Percentiles rank a stretch among this genome's conserved stretches.
phyloP scores from a whole-genome alignment of 37 sponge, comb jelly and placozoan species.

The Petrosia ficiformis region DNA sequence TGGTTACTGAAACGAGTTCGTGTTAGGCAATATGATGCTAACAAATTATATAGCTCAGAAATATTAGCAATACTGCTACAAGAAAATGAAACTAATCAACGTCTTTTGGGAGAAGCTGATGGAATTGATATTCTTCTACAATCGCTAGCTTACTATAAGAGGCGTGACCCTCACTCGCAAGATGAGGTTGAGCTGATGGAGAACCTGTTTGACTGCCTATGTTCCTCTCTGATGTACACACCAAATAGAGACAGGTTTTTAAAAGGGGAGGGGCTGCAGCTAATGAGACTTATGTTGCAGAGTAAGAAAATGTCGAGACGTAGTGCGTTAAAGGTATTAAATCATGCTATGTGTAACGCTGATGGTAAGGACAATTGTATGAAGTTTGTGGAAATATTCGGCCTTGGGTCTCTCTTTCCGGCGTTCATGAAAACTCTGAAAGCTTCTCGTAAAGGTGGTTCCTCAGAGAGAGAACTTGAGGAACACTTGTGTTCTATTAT shows the following conservation, averaged over 20 bases:
- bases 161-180: slow-evolving; percentile 69
- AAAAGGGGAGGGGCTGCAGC: slow-evolving; percentile 94
- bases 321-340: slow-evolving; percentile 90
- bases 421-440: slow-evolving; percentile 92
- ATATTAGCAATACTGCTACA: slow-evolving; percentile 94
- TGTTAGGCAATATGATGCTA: slow-evolving; percentile 81
- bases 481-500: slow-evolving; percentile 94
- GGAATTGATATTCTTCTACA: slow-evolving; percentile 94
- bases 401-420: slow-evolving; percentile 90
- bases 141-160: slow-evolving; percentile 92
- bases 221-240: slow-evolving; percentile 76
- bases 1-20: slow-evolving; percentile 91
- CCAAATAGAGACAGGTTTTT: slow-evolving; percentile 90
- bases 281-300: slow-evolving; percentile 97
- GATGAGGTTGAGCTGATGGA: slow-evolving; percentile 97
- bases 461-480: slow-evolving; percentile 66
- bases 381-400: slow-evolving; percentile 95
- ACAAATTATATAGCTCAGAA: slow-evolving; percentile 93
- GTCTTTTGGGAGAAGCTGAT: slow-evolving; percentile 78
- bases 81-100: slow-evolving; percentile 69
- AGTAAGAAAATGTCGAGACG: slow-evolving; percentile 80
- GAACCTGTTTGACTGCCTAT: slow-evolving; percentile 97
- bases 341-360: slow-evolving; percentile 79
- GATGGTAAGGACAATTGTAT: slow-evolving; percentile 86
- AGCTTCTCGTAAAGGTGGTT: slow-evolving; percentile 40